Base-by-base conservation (phyloP, 2,797 vertebrate species). In the Trachurus trachurus region DNA sequence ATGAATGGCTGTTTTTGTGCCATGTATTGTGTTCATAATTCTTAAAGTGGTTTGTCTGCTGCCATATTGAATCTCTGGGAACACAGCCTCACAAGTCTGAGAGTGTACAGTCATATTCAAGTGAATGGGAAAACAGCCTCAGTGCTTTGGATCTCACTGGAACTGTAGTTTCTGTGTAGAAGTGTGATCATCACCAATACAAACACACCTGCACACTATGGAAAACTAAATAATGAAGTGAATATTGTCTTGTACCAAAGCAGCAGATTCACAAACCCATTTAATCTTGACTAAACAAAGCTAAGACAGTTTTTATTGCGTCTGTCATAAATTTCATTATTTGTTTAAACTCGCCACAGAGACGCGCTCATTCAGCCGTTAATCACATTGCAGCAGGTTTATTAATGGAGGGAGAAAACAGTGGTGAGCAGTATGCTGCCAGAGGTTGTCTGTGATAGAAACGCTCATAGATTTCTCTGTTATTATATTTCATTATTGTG, bases 221-320 rank as follows among this genome's bases (percentile, higher is more conserved):
- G n/a, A 34, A 19, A 72, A 42, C 21, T 13, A 59, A 73, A 40
- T 57, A 1, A 57, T 29, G 10, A 31, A 40, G 1, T 34, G 15
- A 74, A 71, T 69, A 40, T 1, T 5, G n/a, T 71, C 34, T 11
- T 54, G 19, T 31, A 29, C 16, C 22, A 47, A 69, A 77, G 16
- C 21, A 62, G 19, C 64, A 58, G 31, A 47, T 63, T 59, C 31
- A 19, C 37, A 59, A 52, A 31, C 22, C 45, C 56, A 44, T 76
- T 76, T 65, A 80, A 81, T 84, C 59, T 10, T 31, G 31, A 67
- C 52, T 62, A 58, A 84, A 85, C 21, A 78, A 86, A 83, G 57
- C 61, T 71, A 54, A 74, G 57, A 22, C n/a, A 2, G 0, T 9
- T 83, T 77, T 79, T 83, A 85, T 84, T 88, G 34, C 49, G 0